A percentile compares a stretch with the other conserved stretches of the same genome.
Conservation (phyloP, 2,797 vertebrate genomes). For the Sardinella longiceps region DNA sequence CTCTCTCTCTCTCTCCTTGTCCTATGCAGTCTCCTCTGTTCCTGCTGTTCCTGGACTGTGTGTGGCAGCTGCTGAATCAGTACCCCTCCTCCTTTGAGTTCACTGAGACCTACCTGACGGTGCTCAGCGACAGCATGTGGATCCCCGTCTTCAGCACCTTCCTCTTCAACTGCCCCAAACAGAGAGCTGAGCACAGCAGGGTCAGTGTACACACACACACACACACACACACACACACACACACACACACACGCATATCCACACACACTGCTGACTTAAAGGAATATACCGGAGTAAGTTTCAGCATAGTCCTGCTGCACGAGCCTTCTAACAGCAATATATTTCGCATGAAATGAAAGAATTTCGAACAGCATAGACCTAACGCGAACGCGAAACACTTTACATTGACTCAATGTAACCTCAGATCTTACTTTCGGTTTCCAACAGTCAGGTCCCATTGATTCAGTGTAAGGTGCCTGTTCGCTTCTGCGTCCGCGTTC, state of each 20-base stretch:
- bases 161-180: constrained; percentile 90
- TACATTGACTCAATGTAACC: too few species aligned
- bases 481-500: too few species aligned
- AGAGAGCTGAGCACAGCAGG: constrained; percentile 86
- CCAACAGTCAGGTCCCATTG: too few species aligned
- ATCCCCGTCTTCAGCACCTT: constrained; percentile 94
- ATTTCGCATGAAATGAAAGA: too few species aligned
- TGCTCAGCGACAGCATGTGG: constrained; percentile 89
- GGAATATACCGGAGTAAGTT: too few species aligned
- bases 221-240: constrained; percentile 15
- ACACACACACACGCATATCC: background rate
- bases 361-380: too few species aligned
- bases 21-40: constrained; percentile 87
- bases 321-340: too few species aligned
- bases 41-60: constrained; percentile 92
- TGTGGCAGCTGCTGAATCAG: constrained; percentile 94
- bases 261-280: too few species aligned
- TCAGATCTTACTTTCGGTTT: too few species aligned
- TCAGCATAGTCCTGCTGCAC: too few species aligned
- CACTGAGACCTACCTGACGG: constrained; percentile 87
- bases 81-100: constrained; percentile 95
- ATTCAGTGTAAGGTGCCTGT: too few species aligned
- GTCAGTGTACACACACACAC: constrained; percentile 69
- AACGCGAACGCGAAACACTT: too few species aligned
- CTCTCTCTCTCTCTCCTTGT: background rate